Percentiles rank a stretch among this genome's conserved stretches.
Conservation (phyloP, 2,113 vertebrate genomes). For the Planiliza haematocheilus region DNA sequence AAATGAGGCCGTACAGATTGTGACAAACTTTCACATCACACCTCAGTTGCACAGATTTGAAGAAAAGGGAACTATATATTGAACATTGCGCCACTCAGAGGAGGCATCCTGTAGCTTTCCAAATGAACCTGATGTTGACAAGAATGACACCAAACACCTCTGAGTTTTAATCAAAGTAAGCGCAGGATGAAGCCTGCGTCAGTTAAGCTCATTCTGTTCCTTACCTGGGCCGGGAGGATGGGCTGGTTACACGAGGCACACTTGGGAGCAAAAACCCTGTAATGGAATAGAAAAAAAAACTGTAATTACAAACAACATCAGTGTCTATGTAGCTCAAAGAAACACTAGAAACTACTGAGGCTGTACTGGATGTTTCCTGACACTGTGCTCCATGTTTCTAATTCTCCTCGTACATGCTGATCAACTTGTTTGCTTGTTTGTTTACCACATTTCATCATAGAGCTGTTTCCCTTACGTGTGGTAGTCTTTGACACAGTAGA, state of each 20-base stretch:
- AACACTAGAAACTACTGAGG: background rate
- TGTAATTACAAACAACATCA: background rate
- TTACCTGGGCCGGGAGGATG: conserved; percentile 97
- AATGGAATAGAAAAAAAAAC: conserved; percentile 21
- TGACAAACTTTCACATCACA: no score
- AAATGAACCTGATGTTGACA: background rate
- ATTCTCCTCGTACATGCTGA: background rate
- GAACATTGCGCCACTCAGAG: no score
- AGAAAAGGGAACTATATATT: no score
- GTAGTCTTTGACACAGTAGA: conserved; percentile 99
- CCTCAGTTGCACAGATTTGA: no score
- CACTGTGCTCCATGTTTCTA: background rate
- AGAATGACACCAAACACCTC: background rate
- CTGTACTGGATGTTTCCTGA: background rate
- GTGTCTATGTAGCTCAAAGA: background rate
- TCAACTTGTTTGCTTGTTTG: background rate
- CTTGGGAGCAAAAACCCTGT: conserved; percentile 97
- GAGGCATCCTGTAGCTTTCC: background rate
- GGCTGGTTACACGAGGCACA: conserved; percentile 97
- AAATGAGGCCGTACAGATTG: no score
- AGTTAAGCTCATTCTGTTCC: background rate
- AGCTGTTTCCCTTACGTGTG: conserved; percentile 89
- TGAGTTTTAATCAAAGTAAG: background rate
- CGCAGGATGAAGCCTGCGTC: background rate
- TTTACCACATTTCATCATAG: background rate